Conservation (phyloP, 2,888 invertebrate genomes). For the Drosophila rubida region DNA sequence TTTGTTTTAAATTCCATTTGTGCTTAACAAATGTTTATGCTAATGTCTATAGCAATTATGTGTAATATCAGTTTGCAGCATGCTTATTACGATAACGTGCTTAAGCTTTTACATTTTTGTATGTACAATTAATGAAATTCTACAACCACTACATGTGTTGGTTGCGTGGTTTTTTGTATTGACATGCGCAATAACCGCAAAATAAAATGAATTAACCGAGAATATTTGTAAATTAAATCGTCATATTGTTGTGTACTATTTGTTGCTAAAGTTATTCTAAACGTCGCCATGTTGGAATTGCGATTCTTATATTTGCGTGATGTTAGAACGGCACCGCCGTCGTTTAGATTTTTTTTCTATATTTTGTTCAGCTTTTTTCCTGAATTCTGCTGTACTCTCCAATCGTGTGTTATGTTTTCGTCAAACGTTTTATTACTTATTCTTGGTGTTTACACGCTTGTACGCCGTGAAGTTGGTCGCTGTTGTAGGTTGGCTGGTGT, state of each 20-base stretch:
- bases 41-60: neutral
- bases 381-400: slow-evolving; percentile 48
- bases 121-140: neutral
- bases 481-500: slow-evolving; percentile 29
- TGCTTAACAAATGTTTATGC: neutral
- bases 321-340: slow-evolving; percentile 34
- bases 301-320: slow-evolving; percentile 27
- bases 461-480: slow-evolving; percentile 74
- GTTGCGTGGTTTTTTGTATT: slow-evolving; percentile 33
- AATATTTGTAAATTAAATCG: slow-evolving; percentile 7
- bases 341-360: slow-evolving; percentile 26
- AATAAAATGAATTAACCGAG: slow-evolving; percentile 6
- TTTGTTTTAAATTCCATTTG: neutral
- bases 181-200: slow-evolving; percentile 68
- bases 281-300: slow-evolving; percentile 58
- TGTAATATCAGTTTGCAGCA: neutral
- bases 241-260: neutral
- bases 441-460: slow-evolving; percentile 41
- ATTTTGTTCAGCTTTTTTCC: slow-evolving; percentile 30
- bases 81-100: neutral
- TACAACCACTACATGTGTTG: slow-evolving; percentile 2
- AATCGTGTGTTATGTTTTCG: slow-evolving; percentile 69
- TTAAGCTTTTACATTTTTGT: neutral
- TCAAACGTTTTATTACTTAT: slow-evolving; percentile 67
- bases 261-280: neutral